These are phyloP conservation scores for Poecile montanus DNA, from an alignment of 2,797 vertebrate genomes.

Conservation along the genomic window DNA sequence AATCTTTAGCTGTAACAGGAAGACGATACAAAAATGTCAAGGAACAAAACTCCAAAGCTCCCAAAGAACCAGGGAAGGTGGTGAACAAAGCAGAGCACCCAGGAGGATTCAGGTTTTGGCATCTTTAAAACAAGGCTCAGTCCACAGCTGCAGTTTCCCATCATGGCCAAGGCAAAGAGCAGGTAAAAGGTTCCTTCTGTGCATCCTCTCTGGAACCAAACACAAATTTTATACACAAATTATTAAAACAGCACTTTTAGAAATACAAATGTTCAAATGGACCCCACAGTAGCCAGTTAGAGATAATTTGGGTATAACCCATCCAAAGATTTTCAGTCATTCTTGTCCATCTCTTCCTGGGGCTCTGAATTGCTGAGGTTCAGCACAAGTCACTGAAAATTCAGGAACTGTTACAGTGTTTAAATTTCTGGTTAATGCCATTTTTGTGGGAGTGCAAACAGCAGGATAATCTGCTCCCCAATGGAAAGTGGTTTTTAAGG, in stretches of 20 bases:
- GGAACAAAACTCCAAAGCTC: constrained; percentile 78
- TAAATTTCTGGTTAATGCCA: background rate
- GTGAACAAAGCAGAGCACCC: constrained; percentile 68
- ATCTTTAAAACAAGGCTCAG: constrained; percentile 70
- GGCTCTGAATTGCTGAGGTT: background rate
- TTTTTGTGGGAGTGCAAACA: background rate
- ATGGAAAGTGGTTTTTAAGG: background rate
- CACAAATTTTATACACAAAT: background rate
- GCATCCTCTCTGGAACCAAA: constrained; percentile 74
- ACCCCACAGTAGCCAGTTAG: fast-evolving
- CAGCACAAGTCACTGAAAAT: background rate
- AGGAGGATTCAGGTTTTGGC: constrained; percentile 58
- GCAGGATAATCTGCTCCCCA: background rate
- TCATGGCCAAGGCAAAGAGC: constrained; percentile 73
- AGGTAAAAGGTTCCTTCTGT: constrained; percentile 77
- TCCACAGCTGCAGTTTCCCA: constrained; percentile 71
- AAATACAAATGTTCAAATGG: background rate
- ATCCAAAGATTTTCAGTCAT: background rate
- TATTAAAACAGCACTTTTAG: too few species aligned
- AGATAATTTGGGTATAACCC: background rate
- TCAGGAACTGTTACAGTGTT: background rate
- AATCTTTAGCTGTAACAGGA: background rate
- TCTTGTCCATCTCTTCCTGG: background rate
- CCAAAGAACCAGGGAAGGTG: constrained; percentile 72
- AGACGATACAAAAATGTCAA: constrained; percentile 80